Percentiles rank a stretch among this genome's conserved stretches.
phyloP scores from a whole-genome alignment of 2,113 vertebrate genomes.

The Xenopus borealis region DNA sequence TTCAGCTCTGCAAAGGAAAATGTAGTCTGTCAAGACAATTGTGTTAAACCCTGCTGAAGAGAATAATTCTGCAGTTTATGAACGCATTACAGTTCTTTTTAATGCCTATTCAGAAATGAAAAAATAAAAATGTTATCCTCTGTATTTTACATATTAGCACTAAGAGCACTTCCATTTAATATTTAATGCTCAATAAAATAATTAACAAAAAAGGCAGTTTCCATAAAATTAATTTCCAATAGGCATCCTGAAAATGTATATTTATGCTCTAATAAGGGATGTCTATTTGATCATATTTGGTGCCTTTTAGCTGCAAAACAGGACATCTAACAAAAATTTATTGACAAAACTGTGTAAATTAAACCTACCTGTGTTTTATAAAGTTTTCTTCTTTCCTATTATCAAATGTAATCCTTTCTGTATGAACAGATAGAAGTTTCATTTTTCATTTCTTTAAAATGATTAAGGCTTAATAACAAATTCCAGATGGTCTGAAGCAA shows the following conservation, averaged over 20 bases:
- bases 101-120: background rate
- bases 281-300: no score
- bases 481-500: no score
- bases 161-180: background rate
- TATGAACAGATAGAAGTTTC: no score
- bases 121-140: background rate
- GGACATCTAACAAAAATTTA: no score
- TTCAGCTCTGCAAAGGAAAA: background rate
- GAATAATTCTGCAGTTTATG: background rate
- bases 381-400: no score
- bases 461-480: no score
- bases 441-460: no score
- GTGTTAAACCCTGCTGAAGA: background rate
- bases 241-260: background rate
- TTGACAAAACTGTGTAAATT: no score
- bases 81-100: background rate
- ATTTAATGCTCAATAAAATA: background rate
- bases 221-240: background rate
- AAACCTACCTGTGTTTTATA: no score
- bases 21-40: slow-evolving; percentile 8
- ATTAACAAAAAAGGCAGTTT: background rate
- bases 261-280: no score
- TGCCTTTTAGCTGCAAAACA: no score
- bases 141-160: background rate
- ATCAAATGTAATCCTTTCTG: no score